These are phyloP conservation scores for Pseudopipra pipra DNA, from an alignment of 2,113 vertebrate genomes.

Conservation along the genomic window DNA sequence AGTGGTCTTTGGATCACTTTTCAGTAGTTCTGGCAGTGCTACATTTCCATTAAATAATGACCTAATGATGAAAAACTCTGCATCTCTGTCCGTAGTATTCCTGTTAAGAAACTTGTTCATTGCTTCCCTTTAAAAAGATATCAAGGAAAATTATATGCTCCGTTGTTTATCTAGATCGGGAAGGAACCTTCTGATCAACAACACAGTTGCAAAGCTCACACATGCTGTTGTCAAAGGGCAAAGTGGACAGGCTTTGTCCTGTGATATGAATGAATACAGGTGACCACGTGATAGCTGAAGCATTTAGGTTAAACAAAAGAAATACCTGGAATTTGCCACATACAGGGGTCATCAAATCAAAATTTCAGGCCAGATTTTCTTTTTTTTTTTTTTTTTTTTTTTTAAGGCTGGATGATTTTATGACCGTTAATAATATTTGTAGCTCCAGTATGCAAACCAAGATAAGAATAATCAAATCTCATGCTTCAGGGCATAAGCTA, in stretches of 20 bases:
- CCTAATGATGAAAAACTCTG: background rate
- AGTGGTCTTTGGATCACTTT: background rate
- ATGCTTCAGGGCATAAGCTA: constrained; percentile 59
- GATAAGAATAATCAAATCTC: constrained; percentile 61
- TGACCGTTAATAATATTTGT: constrained; percentile 20
- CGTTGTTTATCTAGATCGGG: background rate
- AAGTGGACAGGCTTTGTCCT: background rate
- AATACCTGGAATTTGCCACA: background rate
- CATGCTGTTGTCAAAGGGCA: background rate
- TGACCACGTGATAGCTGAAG: background rate
- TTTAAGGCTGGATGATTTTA: constrained; percentile 6
- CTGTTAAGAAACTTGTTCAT: background rate
- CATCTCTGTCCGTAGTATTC: background rate
- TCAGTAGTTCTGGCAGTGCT: background rate
- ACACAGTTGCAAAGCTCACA: background rate
- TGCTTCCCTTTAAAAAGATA: background rate
- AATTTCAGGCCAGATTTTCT: background rate
- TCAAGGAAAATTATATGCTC: background rate
- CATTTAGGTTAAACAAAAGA: background rate
- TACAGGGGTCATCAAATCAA: background rate
- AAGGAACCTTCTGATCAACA: background rate
- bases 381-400: background rate
- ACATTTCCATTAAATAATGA: background rate
- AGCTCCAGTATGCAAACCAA: constrained; percentile 9
- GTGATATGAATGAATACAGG: background rate